phyloP scores from a whole-genome alignment of 2,113 vertebrate species.

The Alethe castanea region DNA sequence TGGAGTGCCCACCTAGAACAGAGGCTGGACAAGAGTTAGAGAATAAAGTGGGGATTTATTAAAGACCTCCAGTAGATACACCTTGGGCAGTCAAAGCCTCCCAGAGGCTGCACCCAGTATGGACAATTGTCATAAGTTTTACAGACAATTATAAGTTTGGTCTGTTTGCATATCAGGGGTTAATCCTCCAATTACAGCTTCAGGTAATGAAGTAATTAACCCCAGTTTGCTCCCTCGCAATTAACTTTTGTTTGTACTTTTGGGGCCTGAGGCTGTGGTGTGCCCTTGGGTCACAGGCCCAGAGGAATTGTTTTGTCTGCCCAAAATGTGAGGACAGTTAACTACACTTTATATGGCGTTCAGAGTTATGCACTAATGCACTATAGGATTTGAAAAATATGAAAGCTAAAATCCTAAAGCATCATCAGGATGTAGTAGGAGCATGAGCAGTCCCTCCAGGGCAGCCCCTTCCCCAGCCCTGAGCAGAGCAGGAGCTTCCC shows the following conservation, averaged over 20 bases:
- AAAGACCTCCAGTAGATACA: fast-evolving
- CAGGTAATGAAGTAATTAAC: background rate
- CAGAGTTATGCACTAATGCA: background rate
- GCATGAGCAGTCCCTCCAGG: fast-evolving
- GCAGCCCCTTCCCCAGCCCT: background rate
- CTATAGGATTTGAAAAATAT: background rate
- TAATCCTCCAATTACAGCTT: background rate
- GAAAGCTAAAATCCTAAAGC: background rate
- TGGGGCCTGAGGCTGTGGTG: background rate
- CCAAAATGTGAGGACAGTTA: background rate
- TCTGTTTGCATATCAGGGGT: background rate
- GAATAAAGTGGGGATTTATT: background rate
- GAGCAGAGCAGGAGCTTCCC: background rate
- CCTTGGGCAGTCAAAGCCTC: background rate
- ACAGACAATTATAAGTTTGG: background rate
- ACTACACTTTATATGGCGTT: background rate
- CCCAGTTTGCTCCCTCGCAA: background rate
- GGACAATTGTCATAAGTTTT: fast-evolving
- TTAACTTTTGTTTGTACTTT: background rate
- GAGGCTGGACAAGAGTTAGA: background rate
- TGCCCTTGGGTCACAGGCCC: background rate
- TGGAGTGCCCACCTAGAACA: background rate
- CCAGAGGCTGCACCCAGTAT: background rate
- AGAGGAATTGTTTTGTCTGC: background rate
- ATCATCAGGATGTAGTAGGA: background rate